Percentiles rank a stretch among this genome's conserved stretches.
phyloP scores from a whole-genome alignment of 2,113 vertebrate species.

The Melanotaenia duboulayi region DNA sequence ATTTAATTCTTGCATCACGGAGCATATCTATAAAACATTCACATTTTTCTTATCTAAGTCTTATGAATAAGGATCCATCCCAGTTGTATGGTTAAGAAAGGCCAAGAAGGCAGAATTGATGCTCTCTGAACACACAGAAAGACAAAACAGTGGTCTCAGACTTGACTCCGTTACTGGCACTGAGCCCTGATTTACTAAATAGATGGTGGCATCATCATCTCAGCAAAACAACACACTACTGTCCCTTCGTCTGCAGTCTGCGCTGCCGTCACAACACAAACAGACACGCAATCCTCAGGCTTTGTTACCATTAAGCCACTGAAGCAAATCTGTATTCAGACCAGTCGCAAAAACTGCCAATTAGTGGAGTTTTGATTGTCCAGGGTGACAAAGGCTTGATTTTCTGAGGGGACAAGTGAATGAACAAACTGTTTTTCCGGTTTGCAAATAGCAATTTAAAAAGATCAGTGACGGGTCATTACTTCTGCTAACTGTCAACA shows the following conservation, averaged over 20 bases:
- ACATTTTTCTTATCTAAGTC: not conserved
- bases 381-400: not conserved
- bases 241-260: slow-evolving; percentile 52
- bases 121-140: slow-evolving; percentile 5
- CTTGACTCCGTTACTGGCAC: slow-evolving; percentile 41
- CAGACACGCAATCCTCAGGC: not conserved
- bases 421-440: not conserved
- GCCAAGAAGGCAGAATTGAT: not conserved
- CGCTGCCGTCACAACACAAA: slow-evolving; percentile 54
- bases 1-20: not conserved
- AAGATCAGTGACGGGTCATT: not conserved
- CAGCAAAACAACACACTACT: slow-evolving; percentile 64
- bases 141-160: slow-evolving; percentile 35
- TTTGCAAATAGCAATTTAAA: not conserved
- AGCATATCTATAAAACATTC: not conserved
- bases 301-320: not conserved
- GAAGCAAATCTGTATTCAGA: not conserved
- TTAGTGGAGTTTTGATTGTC: not conserved
- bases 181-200: slow-evolving; percentile 50
- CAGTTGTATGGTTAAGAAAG: not conserved
- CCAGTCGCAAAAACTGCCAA: not conserved
- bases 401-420: not conserved
- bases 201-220: slow-evolving; percentile 65
- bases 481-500: not conserved
- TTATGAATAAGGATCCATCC: not conserved